A percentile compares a stretch with the other conserved stretches of the same genome.
phyloP scores from a whole-genome alignment of 2,888 invertebrate species.

The Drosophila helvetica region DNA sequence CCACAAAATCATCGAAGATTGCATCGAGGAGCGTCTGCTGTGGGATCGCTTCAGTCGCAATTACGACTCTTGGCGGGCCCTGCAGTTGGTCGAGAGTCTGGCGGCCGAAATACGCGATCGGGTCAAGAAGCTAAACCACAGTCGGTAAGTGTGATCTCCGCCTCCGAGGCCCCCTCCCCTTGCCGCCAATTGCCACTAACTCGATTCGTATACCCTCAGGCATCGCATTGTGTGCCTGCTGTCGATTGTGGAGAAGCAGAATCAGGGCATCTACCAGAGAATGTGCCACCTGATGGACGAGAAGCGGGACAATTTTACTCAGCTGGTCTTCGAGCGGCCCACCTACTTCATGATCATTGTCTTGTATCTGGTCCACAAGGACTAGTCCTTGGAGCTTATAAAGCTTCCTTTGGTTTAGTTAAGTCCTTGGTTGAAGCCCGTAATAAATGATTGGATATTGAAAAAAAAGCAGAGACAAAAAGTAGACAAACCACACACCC shows the following conservation, averaged over 20 bases:
- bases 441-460: conserved; percentile 11
- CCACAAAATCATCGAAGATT: conserved; percentile 80
- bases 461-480: conserved; percentile 5
- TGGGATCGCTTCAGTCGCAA: conserved; percentile 83
- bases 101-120: conserved; percentile 81
- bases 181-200: conserved; percentile 11
- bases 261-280: conserved; percentile 81
- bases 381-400: conserved; percentile 54
- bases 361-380: conserved; percentile 82
- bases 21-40: conserved; percentile 82
- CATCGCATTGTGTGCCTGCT: conserved; percentile 83
- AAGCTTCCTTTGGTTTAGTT: conserved; percentile 21
- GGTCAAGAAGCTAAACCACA: conserved; percentile 80
- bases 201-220: conserved; percentile 52
- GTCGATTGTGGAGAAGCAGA: conserved; percentile 83
- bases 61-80: conserved; percentile 83
- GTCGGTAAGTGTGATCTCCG: conserved; percentile 66
- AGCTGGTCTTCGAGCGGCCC: conserved; percentile 81
- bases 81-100: conserved; percentile 81
- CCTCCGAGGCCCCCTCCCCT: neutral
- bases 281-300: conserved; percentile 83
- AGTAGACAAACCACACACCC: too few relatives aligned
- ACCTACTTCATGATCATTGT: conserved; percentile 82
- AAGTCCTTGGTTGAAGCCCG: neutral
- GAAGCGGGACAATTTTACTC: conserved; percentile 82